Evolutionary conservation across 1,140 invertebrate genomes (phyloP), one percentile per base, ranked within the genome.

Genomic region (Ericerus pela): DNA sequence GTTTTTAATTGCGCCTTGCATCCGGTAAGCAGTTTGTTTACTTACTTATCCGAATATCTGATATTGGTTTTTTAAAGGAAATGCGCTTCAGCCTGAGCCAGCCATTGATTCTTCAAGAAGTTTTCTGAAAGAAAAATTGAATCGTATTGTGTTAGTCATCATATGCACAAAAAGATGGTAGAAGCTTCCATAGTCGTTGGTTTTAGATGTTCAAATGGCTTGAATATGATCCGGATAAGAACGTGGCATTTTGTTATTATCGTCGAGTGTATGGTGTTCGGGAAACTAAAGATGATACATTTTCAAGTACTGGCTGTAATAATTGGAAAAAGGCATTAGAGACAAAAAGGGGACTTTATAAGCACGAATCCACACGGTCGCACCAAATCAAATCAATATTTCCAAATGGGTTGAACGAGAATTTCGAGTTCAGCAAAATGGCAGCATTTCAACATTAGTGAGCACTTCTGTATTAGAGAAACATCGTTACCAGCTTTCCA

Each of bases 141-240:
- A 47, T 47, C 22, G 41, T 12, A 43, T 3, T 26, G 28, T 47
- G 6, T 26, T 47, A 26, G n/a, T n/a, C 1, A 6, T 24, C 22
- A n/a, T 47, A 47, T 47, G 2, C 20, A n/a, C 4, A 47, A 8
- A n/a, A 26, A 47, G 22, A 5, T 22, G 41, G 20, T 26, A 26
- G 43, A 47, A 26, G 12, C n/a, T 26, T 47, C 27, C 14, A 26
- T 26, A 47, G 18, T 47, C 8, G 16, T 14, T 24, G 41, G 8
- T 47, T 24, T 12, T 26, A 47, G 16, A 26, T 47, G 27, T 47
- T 47, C 27, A 4, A 47, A 24, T 47, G 41, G 41, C 18, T 47
- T 47, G 1, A 47, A 47, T 47, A 22, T 47, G 22, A 26, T 47
- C 41, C 41, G 27, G 41, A 47, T 26, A 47, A 47, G 28, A 43